These are phyloP conservation scores for Dugesia japonica DNA, from an alignment of 2,888 invertebrate genomes.

Conservation along the genomic window DNA sequence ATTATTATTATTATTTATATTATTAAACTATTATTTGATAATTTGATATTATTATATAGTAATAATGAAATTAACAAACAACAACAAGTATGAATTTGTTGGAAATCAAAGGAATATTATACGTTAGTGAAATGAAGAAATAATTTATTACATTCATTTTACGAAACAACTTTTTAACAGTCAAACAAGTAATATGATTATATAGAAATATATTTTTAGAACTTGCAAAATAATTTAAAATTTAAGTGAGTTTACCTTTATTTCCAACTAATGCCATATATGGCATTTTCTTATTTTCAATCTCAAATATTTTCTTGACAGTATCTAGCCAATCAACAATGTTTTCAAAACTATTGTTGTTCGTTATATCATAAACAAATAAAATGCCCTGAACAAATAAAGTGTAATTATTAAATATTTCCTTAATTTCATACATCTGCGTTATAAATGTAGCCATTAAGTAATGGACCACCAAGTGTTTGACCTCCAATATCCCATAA, in stretches of 20 bases:
- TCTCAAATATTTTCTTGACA: constrained; percentile 44
- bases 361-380: constrained; percentile 69
- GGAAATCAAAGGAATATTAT: too few species aligned
- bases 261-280: constrained; percentile 51
- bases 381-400: constrained; percentile 58
- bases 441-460: constrained; percentile 54
- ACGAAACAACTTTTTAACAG: too few species aligned
- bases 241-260: constrained; percentile 39
- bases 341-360: constrained; percentile 62
- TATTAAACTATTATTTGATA: too few species aligned
- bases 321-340: constrained; percentile 58
- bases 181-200: too few species aligned
- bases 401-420: not conserved
- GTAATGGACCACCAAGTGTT: constrained; percentile 61
- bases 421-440: constrained; percentile 45
- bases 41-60: too few species aligned
- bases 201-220: too few species aligned
- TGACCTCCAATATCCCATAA: constrained; percentile 61
- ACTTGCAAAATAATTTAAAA: too few species aligned
- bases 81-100: too few species aligned
- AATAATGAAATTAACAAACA: too few species aligned
- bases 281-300: constrained; percentile 42
- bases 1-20: too few species aligned
- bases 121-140: too few species aligned
- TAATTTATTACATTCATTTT: too few species aligned